These are phyloP conservation scores for Centropyge bicolor DNA, from an alignment of 2,797 vertebrate species.

Conservation along the genomic window DNA sequence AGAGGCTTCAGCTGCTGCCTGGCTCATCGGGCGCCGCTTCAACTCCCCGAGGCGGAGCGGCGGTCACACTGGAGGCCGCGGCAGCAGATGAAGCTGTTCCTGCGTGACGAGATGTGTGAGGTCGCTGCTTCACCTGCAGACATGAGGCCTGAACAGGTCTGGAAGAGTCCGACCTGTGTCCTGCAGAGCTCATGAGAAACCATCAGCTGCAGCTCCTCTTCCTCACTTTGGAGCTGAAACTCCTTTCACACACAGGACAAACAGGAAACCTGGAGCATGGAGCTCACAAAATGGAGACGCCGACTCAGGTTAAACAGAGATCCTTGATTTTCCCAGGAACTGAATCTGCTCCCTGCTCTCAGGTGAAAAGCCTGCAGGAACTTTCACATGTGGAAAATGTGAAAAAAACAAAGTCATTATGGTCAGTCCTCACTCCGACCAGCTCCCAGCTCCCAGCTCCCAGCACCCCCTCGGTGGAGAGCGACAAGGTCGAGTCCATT, in stretches of 20 bases:
- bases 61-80: neutral
- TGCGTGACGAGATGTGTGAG: neutral
- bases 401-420: too few species aligned
- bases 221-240: neutral
- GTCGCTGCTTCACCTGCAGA: neutral
- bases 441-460: too few species aligned
- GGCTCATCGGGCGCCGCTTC: constrained; percentile 52
- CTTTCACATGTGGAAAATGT: too few species aligned
- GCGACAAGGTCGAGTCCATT: too few species aligned
- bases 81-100: constrained; percentile 21
- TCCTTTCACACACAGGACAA: neutral
- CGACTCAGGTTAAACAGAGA: neutral
- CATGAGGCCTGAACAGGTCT: neutral
- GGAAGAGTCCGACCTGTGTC: neutral
- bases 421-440: too few species aligned
- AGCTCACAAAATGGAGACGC: too few species aligned
- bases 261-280: neutral
- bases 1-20: constrained; percentile 37
- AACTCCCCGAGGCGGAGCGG: constrained; percentile 30
- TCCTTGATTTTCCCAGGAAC: too few species aligned
- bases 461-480: too few species aligned
- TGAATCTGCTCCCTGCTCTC: too few species aligned
- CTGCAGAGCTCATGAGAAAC: neutral
- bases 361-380: neutral
- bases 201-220: too few species aligned